These are phyloP conservation scores for Musca vetustissima DNA, from an alignment of 1,140 invertebrate species.

Conservation along the genomic window DNA sequence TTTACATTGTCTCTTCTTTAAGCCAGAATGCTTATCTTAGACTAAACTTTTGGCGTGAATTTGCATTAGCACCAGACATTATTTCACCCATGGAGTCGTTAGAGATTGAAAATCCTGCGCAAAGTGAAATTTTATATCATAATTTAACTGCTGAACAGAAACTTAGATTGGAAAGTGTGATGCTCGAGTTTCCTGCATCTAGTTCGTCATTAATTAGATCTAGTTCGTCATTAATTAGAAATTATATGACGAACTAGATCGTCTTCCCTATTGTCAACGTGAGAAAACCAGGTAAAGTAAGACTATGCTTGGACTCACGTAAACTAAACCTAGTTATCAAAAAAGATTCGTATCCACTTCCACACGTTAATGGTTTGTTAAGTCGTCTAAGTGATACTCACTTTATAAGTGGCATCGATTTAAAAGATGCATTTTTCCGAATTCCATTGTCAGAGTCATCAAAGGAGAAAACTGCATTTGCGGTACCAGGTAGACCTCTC, in stretches of 20 bases:
- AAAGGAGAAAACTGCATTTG: conserved; percentile 56
- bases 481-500: conserved; percentile 50
- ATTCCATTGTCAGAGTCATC: conserved; percentile 38
- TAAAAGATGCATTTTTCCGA: conserved; percentile 49
- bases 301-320: background rate
- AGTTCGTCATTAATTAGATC: background rate
- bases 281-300: background rate
- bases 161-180: too few relatives aligned
- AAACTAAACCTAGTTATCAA: background rate
- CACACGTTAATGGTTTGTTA: background rate
- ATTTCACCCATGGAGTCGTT: background rate
- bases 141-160: too few relatives aligned
- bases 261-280: background rate
- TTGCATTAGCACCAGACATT: background rate
- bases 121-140: background rate
- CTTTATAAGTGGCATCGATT: conserved; percentile 38
- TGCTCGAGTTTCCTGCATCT: background rate
- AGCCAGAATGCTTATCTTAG: background rate
- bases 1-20: background rate
- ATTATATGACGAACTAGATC: background rate
- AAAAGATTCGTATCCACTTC: conserved; percentile 2
- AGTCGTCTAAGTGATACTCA: background rate
- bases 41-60: background rate
- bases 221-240: background rate
- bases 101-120: background rate